These are phyloP conservation scores for Myiothlypis chrysogaster DNA, from an alignment of 2,797 vertebrate genomes.

Conservation along the genomic window DNA sequence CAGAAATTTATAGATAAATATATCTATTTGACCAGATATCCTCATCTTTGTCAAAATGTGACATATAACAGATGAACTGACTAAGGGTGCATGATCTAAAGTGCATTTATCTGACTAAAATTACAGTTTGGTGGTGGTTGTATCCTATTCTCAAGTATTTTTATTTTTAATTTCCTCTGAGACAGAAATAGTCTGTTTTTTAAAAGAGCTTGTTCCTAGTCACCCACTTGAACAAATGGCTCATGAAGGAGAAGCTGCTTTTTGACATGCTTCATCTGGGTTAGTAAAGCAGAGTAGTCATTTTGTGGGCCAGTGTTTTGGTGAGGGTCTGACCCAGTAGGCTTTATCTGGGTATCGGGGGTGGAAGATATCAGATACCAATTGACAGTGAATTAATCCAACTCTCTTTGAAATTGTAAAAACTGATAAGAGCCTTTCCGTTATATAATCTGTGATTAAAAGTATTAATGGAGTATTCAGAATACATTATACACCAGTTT, in stretches of 20 bases:
- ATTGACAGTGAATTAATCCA: not conserved
- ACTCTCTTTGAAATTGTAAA: not conserved
- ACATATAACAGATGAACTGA: not conserved
- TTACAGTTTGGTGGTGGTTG: not conserved
- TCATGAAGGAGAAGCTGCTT: not conserved
- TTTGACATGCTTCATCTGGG: not conserved
- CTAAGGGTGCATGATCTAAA: not conserved
- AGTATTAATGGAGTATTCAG: not conserved
- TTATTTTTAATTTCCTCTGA: not conserved
- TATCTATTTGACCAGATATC: not conserved
- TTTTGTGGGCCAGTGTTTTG: not conserved
- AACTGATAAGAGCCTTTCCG: not conserved
- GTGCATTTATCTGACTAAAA: not conserved
- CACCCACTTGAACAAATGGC: not conserved
- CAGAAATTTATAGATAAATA: not conserved
- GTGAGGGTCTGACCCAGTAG: not conserved
- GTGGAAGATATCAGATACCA: not conserved
- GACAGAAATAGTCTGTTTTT: not conserved
- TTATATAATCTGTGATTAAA: not conserved
- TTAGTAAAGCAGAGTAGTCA: not conserved
- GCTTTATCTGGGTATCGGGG: not conserved
- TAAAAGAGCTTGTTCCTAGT: not conserved
- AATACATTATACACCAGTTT: not conserved
- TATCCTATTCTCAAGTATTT: not conserved
- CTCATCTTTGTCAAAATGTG: not conserved